phyloP scores from a whole-genome alignment of 2,113 vertebrate genomes.

The Heterotis niloticus region DNA sequence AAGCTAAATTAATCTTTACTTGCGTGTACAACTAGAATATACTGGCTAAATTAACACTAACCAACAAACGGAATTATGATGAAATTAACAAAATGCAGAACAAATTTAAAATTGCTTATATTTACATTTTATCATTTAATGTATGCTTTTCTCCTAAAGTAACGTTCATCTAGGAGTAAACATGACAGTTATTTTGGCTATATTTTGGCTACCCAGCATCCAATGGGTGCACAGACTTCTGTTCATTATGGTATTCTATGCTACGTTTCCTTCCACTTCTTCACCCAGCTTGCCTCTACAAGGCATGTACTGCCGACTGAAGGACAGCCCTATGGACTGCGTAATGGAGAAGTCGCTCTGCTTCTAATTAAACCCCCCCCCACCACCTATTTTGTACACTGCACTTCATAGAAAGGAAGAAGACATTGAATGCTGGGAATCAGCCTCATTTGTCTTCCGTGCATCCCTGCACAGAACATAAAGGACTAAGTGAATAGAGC shows the following conservation, averaged over 20 bases:
- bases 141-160: too few species aligned
- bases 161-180: too few species aligned
- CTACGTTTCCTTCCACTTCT: background rate
- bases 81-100: too few species aligned
- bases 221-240: too few species aligned
- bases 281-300: background rate
- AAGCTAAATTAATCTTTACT: too few species aligned
- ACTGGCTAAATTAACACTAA: background rate
- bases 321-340: constrained; percentile 14
- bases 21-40: too few species aligned
- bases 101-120: too few species aligned
- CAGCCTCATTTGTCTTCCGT: constrained; percentile 20
- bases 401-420: constrained; percentile 22
- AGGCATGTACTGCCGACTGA: constrained; percentile 8
- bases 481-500: constrained; percentile 8
- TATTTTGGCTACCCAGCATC: background rate
- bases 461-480: constrained; percentile 22
- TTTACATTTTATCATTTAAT: too few species aligned
- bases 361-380: constrained; percentile 15
- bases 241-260: background rate
- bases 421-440: constrained; percentile 18
- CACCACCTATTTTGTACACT: background rate
- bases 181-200: too few species aligned
- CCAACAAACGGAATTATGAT: constrained; percentile 28
- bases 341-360: constrained; percentile 22